phyloP scores from a whole-genome alignment of 2,888 invertebrate species.

The Agrypnus murinus region DNA sequence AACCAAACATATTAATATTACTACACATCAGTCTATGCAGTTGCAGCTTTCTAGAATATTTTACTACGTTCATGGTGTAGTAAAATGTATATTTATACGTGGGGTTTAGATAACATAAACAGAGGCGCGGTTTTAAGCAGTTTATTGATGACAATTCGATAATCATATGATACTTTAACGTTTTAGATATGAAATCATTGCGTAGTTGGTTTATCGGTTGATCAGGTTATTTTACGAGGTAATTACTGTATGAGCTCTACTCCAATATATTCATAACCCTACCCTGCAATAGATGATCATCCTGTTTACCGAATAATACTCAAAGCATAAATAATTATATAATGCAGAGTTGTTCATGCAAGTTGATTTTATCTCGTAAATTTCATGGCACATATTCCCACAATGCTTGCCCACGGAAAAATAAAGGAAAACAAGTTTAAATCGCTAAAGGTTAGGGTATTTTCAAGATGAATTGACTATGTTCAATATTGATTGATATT shows the following conservation, averaged over 20 bases:
- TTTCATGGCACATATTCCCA: background rate
- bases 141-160: conserved; percentile 63
- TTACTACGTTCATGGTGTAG: conserved; percentile 34
- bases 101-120: conserved; percentile 53
- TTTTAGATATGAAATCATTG: conserved; percentile 62
- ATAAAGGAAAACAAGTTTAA: no score
- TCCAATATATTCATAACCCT: conserved; percentile 46
- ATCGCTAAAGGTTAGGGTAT: no score
- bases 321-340: conserved; percentile 13
- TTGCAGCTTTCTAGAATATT: background rate
- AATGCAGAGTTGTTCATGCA: background rate
- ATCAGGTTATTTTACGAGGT: conserved; percentile 60
- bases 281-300: conserved; percentile 37
- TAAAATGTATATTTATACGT: conserved; percentile 51
- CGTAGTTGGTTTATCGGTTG: conserved; percentile 58
- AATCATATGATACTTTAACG: conserved; percentile 62
- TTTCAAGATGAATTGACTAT: no score
- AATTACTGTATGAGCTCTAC: conserved; percentile 58
- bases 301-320: conserved; percentile 37
- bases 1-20: conserved; percentile 1
- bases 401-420: background rate
- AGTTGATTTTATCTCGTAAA: background rate
- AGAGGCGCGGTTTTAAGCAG: conserved; percentile 55
- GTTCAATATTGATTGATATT: no score
- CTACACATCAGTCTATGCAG: background rate